Conservation (phyloP, 1,140 invertebrate species). For the Papilio glaucus region DNA sequence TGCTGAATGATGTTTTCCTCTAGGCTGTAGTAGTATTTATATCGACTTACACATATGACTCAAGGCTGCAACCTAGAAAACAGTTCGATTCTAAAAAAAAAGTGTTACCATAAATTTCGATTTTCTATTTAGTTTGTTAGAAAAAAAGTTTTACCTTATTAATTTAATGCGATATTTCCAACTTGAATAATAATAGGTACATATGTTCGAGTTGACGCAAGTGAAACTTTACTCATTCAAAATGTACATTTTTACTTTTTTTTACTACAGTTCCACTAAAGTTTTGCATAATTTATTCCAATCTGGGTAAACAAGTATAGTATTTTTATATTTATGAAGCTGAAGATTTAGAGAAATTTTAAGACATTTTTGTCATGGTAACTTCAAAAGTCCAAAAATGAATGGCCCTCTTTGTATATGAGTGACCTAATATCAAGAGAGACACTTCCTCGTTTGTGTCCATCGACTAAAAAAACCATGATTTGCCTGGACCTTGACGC, state of each 20-base stretch:
- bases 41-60: slow-evolving; percentile 7
- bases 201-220: background rate
- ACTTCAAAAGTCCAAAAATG: no score
- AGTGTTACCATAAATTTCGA: slow-evolving; percentile 5
- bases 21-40: slow-evolving; percentile 3
- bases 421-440: no score
- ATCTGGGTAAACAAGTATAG: no score
- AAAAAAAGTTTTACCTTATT: background rate
- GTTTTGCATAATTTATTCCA: background rate
- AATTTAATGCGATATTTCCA: slow-evolving; percentile 1
- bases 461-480: no score
- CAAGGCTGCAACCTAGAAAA: slow-evolving; percentile 8
- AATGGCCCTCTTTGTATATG: no score
- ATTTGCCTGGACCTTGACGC: no score
- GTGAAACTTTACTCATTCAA: background rate
- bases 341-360: no score
- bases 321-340: no score
- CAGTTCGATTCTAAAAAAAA: background rate
- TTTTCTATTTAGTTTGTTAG: background rate
- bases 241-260: background rate
- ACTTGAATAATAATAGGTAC: background rate
- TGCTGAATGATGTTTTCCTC: slow-evolving; percentile 21
- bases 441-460: no score
- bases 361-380: no score
- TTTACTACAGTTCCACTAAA: background rate